Base-by-base conservation (phyloP, 2,797 vertebrate genomes). In the Anguilla pacifica region DNA sequence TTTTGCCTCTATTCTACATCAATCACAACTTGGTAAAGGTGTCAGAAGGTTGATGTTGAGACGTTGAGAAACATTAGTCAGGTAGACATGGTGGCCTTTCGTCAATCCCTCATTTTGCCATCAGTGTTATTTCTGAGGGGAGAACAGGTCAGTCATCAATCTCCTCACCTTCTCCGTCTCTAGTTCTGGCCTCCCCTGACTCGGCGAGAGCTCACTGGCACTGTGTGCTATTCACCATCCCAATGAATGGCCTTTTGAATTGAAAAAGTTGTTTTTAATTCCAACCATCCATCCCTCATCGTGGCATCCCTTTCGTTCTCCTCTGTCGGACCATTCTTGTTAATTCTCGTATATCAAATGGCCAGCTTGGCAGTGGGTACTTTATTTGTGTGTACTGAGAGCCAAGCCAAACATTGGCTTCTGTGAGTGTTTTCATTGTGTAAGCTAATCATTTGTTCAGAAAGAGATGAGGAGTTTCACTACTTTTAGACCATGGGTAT, bases 261-360 rank as follows among this genome's bases (percentile, higher is more conserved):
- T 51, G 79, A 82, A 82, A 51, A 51, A 82, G 79, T n/a, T 49
- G 43, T 82, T 82, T 82, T 82, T 82, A 82, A 82, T 49, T 82
- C 79, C 79, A 51, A 46, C 43, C 46, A 82, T 82, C 46, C 79
- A 82, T 82, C 46, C 46, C 79, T 82, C 46, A 51, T 82, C 22
- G 19, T 51, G 79, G 79, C 79, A n/a, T n/a, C 28, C 79, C 79
- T 82, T 43, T 82, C 79, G 6, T 1, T 82, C 46, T 82, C 46
- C 25, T 51, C 43, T 46, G 51, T 46, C 19, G 11, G 46, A 51
- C 19, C 0, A 51, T 82, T 51, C 46, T 19, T 49, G 46, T 82
- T 49, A 82, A 82, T 46, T 9, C 22, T n/a, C 25, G 51, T 82
- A 82, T 13, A 82, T 82, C 22, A 82, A 81, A 82, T 10, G 15